Base-by-base conservation (phyloP, 2,888 invertebrate genomes). In the Sphaerophoria taeniata region DNA sequence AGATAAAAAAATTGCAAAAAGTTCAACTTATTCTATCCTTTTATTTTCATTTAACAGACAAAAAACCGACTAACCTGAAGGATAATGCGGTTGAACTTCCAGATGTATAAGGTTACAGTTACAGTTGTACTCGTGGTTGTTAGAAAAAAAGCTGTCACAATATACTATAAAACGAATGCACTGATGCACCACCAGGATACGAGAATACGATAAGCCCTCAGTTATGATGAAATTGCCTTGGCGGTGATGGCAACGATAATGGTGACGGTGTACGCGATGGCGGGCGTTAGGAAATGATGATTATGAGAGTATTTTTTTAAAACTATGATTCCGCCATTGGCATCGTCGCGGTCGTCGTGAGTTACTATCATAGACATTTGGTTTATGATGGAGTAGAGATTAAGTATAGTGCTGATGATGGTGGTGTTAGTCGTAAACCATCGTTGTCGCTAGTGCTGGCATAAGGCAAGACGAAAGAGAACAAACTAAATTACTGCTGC, bases 151-250 rank as follows among this genome's bases (percentile, higher is more conserved):
- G 36, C 73, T 83, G 78, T 83, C 77, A 83, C 69, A 78, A 63
- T 61, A 78, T 24, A 24, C 24, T 24, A 24, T 69, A 67, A 84
- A 79, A 65, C 58, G 74, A 75, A 79, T 67, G 74, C 65, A 58
- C 49, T 84, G 70, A 75, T 71, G 55, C 71, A 34, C 63, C 47
- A 65, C 58, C 45, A 70, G 55, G 65, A 65, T 51, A 1, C 0
- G 55, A 49, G 69, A 51, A 51, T 53, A 73, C 69, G 79, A 60
- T 84, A 84, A 84, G 74, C 65, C 79, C 65, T 78, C 65, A 58
- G 63, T 71, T 71, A 75, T 75, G 79, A 74, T 75, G 70, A 79
- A 84, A 84, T 79, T 79, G 74, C 83, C 70, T 70, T 84, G 83
- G 60, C 74, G 74, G 51, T 73, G 77, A 36, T 45, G 36, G n/a